phyloP scores from a whole-genome alignment of 2,797 vertebrate species.

The Natrix natrix region DNA sequence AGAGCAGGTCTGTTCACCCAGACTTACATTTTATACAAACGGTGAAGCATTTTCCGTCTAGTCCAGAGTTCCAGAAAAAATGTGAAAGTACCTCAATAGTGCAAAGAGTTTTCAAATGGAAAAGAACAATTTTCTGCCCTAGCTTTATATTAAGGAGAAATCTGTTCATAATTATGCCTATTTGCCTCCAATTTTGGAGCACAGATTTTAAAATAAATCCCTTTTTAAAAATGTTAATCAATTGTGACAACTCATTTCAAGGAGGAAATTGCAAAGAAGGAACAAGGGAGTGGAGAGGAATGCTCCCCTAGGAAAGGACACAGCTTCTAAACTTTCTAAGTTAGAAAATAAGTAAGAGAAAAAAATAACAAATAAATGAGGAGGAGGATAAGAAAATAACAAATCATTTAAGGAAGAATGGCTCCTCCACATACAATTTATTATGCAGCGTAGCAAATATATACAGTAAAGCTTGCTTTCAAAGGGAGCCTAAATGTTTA shows the following conservation, averaged over 20 bases:
- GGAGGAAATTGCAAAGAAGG: background rate
- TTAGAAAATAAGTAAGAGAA: background rate
- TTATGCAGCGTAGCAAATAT: background rate
- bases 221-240: background rate
- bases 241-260: background rate
- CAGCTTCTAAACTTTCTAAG: background rate
- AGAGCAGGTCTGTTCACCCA: background rate
- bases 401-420: background rate
- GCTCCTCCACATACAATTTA: background rate
- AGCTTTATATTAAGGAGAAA: background rate
- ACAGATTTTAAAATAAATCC: background rate
- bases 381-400: background rate
- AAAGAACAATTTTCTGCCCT: background rate
- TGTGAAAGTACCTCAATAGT: background rate
- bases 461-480: background rate
- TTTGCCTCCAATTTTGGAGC: background rate
- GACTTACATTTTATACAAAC: background rate
- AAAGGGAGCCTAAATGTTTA: background rate
- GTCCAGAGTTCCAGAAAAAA: background rate
- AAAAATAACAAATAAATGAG: background rate
- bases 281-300: background rate
- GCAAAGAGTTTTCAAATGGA: background rate
- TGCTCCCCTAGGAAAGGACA: background rate
- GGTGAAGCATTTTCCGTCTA: background rate
- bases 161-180: background rate